A percentile compares a stretch with the other conserved stretches of the same genome.
Conservation (phyloP, 2,797 vertebrate genomes). For the Morus bassanus region DNA sequence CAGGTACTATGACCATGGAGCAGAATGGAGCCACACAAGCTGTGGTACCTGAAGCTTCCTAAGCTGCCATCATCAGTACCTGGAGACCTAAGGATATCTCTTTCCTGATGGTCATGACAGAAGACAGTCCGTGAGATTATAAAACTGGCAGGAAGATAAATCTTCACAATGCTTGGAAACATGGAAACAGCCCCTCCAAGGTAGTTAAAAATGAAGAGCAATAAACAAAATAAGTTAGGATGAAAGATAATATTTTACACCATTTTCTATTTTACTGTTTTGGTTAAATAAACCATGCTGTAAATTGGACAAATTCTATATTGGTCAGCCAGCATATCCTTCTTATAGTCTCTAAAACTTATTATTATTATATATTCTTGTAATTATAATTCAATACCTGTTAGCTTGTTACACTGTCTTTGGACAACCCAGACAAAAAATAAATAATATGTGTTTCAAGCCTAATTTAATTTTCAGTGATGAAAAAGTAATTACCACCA, state of each 20-base stretch:
- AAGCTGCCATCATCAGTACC: neutral
- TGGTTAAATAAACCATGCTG: neutral
- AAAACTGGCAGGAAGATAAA: neutral
- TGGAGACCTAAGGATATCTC: neutral
- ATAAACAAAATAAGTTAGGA: neutral
- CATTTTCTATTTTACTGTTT: neutral
- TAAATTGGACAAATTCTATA: neutral
- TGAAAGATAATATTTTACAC: neutral
- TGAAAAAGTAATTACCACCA: conserved; percentile 59
- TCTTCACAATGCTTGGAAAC: neutral
- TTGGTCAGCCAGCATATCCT: neutral
- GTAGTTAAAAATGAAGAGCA: neutral
- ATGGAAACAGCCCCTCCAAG: neutral
- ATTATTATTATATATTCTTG: neutral
- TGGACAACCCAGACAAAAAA: neutral
- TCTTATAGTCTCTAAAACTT: neutral
- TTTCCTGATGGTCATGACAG: neutral
- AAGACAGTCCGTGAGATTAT: neutral
- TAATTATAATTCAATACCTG: conserved; percentile 7
- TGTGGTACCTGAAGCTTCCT: neutral
- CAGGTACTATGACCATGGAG: neutral
- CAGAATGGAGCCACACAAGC: neutral
- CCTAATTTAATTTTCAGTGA: conserved; percentile 54
- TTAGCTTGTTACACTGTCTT: conserved; percentile 10
- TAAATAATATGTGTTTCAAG: conserved; percentile 42